Evolutionary conservation across 2,113 vertebrate species (phyloP).

Genomic region (Plotosus lineatus): DNA sequence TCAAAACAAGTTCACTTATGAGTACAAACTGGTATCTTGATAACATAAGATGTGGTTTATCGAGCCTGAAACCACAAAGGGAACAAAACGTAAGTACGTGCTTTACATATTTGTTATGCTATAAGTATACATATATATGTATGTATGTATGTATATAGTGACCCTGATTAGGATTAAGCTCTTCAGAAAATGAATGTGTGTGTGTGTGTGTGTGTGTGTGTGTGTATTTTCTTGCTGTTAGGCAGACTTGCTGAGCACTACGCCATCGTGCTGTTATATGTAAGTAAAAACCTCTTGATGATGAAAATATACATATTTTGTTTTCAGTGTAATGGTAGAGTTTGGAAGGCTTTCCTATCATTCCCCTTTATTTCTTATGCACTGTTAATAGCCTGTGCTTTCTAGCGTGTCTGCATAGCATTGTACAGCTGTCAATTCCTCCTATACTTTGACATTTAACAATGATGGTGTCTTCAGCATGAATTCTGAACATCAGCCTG

Average conservation of each 20-base stretch:
- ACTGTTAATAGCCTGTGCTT: slow-evolving; percentile 31
- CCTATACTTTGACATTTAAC: slow-evolving; percentile 53
- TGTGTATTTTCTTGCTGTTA: too few species aligned
- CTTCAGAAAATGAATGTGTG: slow-evolving; percentile 16
- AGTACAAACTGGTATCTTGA: neutral
- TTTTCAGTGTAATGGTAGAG: too few species aligned
- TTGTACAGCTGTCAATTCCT: slow-evolving; percentile 42
- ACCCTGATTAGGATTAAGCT: neutral
- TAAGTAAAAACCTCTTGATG: too few species aligned
- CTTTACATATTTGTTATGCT: neutral
- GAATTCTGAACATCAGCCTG: slow-evolving; percentile 43
- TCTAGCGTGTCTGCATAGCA: slow-evolving; percentile 27
- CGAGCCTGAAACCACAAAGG: neutral
- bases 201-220: too few species aligned
- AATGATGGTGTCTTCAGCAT: slow-evolving; percentile 41
- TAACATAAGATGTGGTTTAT: neutral
- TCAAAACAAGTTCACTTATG: neutral
- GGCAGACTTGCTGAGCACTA: too few species aligned
- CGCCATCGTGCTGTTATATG: too few species aligned
- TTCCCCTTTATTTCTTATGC: too few species aligned
- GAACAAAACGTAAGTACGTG: neutral
- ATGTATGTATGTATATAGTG: neutral
- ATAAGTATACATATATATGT: neutral
- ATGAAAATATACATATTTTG: too few species aligned
- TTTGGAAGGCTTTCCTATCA: too few species aligned